phyloP scores from a whole-genome alignment of 2,888 invertebrate genomes.

The Scaptomyza caliginosa region DNA sequence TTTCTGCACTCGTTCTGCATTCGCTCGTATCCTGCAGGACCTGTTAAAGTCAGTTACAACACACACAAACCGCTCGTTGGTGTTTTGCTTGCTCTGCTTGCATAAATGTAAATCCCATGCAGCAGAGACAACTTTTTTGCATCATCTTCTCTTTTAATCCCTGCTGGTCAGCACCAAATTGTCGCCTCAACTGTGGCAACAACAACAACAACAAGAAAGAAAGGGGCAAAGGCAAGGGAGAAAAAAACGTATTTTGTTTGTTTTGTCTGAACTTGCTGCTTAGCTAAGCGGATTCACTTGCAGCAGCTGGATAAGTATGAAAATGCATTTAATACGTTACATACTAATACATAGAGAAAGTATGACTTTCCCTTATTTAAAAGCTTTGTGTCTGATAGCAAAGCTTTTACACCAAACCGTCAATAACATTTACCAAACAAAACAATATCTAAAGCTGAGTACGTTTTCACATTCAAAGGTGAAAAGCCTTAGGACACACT shows the following conservation, averaged over 20 bases:
- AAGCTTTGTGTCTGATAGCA: no score
- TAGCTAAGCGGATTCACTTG: constrained; percentile 42
- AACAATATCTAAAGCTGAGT: background rate
- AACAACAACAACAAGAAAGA: background rate
- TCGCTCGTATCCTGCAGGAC: constrained; percentile 9
- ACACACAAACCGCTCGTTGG: background rate
- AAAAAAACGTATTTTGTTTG: constrained; percentile 7
- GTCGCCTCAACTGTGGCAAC: constrained; percentile 46
- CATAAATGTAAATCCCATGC: constrained; percentile 68
- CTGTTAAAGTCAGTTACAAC: background rate
- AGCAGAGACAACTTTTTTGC: constrained; percentile 58
- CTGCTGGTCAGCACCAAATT: constrained; percentile 68
- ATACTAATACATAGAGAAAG: no score
- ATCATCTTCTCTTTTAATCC: constrained; percentile 57
- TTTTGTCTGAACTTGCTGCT: constrained; percentile 10
- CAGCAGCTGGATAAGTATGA: constrained; percentile 45
- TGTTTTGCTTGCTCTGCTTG: constrained; percentile 25
- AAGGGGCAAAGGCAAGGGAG: no score
- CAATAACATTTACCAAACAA: background rate
- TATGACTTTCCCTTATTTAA: background rate
- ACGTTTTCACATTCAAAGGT: background rate
- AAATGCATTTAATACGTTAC: no score
- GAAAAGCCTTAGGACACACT: background rate
- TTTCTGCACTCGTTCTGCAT: constrained; percentile 38
- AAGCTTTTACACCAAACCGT: background rate